A percentile compares a stretch with the other conserved stretches of the same genome.
phyloP scores from a whole-genome alignment of 2,888 invertebrate species.

The Sphaerophoria taeniata region DNA sequence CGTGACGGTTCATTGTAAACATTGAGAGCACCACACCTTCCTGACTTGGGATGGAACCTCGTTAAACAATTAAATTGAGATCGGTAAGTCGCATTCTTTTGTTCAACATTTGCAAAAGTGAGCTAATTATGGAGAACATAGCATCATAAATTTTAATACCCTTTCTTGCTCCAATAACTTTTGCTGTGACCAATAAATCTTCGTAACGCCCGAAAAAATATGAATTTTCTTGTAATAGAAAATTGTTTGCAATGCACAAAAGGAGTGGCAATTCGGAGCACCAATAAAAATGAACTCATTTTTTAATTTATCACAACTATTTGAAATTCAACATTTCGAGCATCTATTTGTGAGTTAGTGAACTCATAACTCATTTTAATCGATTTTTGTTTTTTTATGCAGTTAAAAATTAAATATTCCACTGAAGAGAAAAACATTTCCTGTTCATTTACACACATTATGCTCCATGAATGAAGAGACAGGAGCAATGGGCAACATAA shows the following conservation, averaged over 20 bases:
- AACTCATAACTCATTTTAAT: slow-evolving; percentile 11
- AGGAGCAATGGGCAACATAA: slow-evolving; percentile 26
- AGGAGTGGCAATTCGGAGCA: slow-evolving; percentile 16
- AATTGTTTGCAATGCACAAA: slow-evolving; percentile 4
- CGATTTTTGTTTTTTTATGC: slow-evolving; percentile 3
- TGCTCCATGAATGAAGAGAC: neutral
- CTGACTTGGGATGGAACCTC: neutral
- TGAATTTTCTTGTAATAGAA: slow-evolving; percentile 15
- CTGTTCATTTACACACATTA: slow-evolving; percentile 27
- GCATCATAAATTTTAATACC: slow-evolving; percentile 20
- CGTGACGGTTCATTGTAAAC: slow-evolving; percentile 16
- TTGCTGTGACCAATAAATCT: slow-evolving; percentile 49
- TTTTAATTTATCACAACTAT: slow-evolving; percentile 13
- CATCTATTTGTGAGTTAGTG: slow-evolving; percentile 33
- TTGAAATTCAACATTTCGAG: neutral
- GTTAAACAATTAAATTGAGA: slow-evolving; percentile 58
- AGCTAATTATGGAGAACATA: slow-evolving; percentile 31
- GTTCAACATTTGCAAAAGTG: slow-evolving; percentile 2
- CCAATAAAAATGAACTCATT: neutral
- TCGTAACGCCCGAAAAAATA: slow-evolving; percentile 41
- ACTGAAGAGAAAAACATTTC: slow-evolving; percentile 38
- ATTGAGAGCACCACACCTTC: slow-evolving; percentile 26
- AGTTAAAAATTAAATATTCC: slow-evolving; percentile 14
- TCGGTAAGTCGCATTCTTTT: slow-evolving; percentile 26
- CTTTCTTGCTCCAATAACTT: slow-evolving; percentile 32